These are phyloP conservation scores for Puntigrus tetrazona DNA, from an alignment of 2,113 vertebrate species.

Conservation along the genomic window DNA sequence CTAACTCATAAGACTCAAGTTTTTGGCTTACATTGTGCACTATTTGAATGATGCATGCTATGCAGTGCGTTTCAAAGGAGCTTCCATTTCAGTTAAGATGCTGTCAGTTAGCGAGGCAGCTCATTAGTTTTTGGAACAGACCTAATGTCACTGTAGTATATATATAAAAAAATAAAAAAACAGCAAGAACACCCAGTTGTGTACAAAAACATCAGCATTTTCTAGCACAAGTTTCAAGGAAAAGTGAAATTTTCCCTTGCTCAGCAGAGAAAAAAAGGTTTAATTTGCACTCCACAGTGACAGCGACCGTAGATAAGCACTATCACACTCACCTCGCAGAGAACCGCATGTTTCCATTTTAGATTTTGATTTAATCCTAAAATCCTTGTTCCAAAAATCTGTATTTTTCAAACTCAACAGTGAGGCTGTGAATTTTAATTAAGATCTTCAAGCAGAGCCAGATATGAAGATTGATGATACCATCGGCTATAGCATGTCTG, in stretches of 20 bases:
- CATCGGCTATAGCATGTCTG: constrained; percentile 27
- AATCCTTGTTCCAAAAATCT: constrained; percentile 29
- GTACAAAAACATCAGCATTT: constrained; percentile 4
- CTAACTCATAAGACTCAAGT: neutral
- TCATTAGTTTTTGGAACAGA: neutral
- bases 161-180: too few relatives aligned
- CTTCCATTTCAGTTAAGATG: constrained; percentile 2
- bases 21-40: neutral
- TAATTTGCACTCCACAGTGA: neutral
- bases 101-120: neutral
- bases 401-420: neutral
- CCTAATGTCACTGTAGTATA: neutral
- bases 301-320: constrained; percentile 12
- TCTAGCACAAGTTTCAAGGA: neutral
- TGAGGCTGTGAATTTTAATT: constrained; percentile 11
- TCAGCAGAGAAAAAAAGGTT: neutral
- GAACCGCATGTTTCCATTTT: constrained; percentile 2
- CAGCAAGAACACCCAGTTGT: neutral
- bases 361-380: constrained; percentile 24
- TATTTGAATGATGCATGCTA: neutral
- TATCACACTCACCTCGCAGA: constrained; percentile 1
- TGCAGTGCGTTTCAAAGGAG: neutral
- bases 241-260: neutral
- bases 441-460: constrained; percentile 19
- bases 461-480: constrained; percentile 39